phyloP scores from a whole-genome alignment of 2,797 vertebrate genomes.

The Premnoplex brunnescens region DNA sequence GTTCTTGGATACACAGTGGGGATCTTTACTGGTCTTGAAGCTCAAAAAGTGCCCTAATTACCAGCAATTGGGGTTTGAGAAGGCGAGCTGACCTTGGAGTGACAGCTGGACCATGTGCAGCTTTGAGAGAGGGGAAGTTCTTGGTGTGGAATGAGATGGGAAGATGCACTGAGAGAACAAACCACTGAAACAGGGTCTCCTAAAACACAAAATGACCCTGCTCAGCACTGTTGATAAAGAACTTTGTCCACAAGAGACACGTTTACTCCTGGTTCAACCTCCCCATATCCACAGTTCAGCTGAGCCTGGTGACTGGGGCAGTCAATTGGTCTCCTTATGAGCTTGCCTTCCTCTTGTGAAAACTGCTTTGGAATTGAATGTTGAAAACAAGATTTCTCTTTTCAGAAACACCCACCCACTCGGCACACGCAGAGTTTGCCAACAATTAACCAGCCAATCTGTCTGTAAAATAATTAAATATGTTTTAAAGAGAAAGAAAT shows the following conservation, averaged over 20 bases:
- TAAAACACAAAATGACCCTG: neutral
- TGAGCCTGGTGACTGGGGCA: neutral
- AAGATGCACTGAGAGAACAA: neutral
- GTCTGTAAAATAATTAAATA: neutral
- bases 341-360: neutral
- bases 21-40: neutral
- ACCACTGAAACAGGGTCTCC: neutral
- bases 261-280: neutral
- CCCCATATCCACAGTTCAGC: neutral
- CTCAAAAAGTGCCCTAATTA: neutral
- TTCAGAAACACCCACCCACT: conserved; percentile 3
- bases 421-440: conserved; percentile 1
- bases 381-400: neutral
- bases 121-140: rapidly evolving
- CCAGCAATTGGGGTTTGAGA: too few species aligned
- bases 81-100: neutral
- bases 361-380: neutral
- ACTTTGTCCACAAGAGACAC: neutral
- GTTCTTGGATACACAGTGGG: neutral
- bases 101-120: neutral
- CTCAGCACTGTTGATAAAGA: neutral
- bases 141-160: neutral
- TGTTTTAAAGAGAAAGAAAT: neutral
- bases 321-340: neutral
- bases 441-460: conserved; percentile 44